Conservation (phyloP, 1,140 invertebrate species). For the Ips nitidus region DNA sequence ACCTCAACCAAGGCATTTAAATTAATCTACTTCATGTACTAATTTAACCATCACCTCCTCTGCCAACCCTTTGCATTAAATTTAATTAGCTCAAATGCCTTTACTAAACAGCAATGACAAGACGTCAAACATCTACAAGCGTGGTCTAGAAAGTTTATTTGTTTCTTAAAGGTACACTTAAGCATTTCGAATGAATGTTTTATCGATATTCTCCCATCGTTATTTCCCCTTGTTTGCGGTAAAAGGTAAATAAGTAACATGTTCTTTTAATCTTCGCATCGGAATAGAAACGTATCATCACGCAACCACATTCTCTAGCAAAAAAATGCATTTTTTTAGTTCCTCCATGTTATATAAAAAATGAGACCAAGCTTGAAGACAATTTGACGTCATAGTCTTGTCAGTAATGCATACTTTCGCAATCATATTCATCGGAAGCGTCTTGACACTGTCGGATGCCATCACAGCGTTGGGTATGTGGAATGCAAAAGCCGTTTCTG, state of each 20-base stretch:
- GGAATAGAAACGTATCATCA: constrained; percentile 5
- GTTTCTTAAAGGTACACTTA: too few species aligned
- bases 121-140: too few species aligned
- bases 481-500: constrained; percentile 66
- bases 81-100: too few species aligned
- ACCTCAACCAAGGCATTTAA: too few species aligned
- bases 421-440: constrained; percentile 67
- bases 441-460: constrained; percentile 72
- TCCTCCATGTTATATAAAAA: too few species aligned
- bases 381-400: background rate
- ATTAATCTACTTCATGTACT: too few species aligned
- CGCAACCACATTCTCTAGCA: constrained; percentile 2
- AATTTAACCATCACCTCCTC: too few species aligned
- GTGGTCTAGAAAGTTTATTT: too few species aligned
- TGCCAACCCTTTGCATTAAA: too few species aligned
- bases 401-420: constrained; percentile 35
- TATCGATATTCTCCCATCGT: constrained; percentile 2
- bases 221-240: constrained; percentile 3
- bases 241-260: constrained; percentile 2
- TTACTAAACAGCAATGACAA: too few species aligned
- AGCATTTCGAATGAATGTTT: constrained; percentile 2
- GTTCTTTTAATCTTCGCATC: constrained; percentile 4
- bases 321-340: background rate
- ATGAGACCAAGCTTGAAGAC: too few species aligned
- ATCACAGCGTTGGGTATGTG: constrained; percentile 69